These are phyloP conservation scores for Hippasteria phrygiana DNA, from an alignment of 53 echinoderm and acorn worm genomes.

Conservation along the genomic window DNA sequence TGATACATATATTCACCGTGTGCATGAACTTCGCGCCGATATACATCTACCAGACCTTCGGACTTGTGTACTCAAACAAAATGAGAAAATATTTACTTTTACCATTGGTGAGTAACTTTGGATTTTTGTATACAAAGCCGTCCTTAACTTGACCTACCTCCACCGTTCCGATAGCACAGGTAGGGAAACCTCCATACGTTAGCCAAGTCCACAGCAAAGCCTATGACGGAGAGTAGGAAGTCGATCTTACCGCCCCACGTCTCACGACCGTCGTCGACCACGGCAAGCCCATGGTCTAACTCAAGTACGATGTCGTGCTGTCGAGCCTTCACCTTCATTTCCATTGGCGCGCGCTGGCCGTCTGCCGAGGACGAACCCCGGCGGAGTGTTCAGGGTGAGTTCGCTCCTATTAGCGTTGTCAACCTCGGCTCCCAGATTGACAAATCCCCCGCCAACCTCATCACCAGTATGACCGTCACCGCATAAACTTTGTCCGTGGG, in stretches of 20 bases:
- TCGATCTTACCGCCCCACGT: conserved; percentile 85
- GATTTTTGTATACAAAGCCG: neutral
- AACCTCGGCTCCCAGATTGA: neutral
- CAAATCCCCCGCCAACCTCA: neutral
- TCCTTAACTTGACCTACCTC: conserved; percentile 61
- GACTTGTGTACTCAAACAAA: neutral
- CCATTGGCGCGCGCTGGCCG: neutral
- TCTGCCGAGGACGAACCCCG: neutral
- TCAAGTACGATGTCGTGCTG: conserved; percentile 19
- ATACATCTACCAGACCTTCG: neutral
- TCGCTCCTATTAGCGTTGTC: neutral
- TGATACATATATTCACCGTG: neutral
- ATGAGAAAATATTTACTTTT: neutral
- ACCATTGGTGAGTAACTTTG: neutral
- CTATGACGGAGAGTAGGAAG: conserved; percentile 81
- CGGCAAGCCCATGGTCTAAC: conserved; percentile 7
- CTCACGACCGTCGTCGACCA: conserved; percentile 59
- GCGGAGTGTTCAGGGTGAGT: neutral
- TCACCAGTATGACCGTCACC: too few species aligned
- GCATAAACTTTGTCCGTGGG: neutral
- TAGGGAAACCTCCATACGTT: conserved; percentile 92
- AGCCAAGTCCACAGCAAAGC: conserved; percentile 85
- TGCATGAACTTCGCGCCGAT: too few species aligned
- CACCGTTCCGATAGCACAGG: conserved; percentile 80
- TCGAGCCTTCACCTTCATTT: conserved; percentile 36